Evolutionary conservation across 2,113 vertebrate genomes (phyloP).

Genomic region (Callionymus lyra): DNA sequence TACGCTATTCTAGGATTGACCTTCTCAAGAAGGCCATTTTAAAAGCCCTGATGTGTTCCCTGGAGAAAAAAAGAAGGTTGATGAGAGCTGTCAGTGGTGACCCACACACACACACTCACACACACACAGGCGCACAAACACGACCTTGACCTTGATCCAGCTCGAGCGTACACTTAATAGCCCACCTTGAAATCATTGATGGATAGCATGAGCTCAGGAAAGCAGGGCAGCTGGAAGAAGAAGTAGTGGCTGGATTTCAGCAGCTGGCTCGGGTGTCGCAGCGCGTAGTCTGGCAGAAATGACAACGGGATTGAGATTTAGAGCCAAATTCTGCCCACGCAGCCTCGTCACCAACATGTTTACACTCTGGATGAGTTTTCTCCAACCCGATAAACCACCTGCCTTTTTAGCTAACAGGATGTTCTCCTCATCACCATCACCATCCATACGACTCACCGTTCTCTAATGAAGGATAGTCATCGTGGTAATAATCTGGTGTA

Average conservation of each 20-base stretch:
- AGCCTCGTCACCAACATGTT: background rate
- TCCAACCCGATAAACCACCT: slow-evolving; percentile 29
- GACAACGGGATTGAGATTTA: too few relatives aligned
- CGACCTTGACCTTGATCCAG: slow-evolving; percentile 41
- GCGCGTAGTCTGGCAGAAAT: slow-evolving; percentile 79
- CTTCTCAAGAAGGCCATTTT: too few relatives aligned
- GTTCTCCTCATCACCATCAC: slow-evolving; percentile 35
- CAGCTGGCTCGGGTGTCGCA: slow-evolving; percentile 88
- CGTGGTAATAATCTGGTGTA: slow-evolving; percentile 18
- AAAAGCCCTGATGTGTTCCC: background rate
- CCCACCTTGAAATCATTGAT: slow-evolving; percentile 97
- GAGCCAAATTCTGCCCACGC: background rate
- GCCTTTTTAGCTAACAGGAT: slow-evolving; percentile 42
- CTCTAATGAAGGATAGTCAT: slow-evolving; percentile 46
- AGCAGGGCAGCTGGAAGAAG: slow-evolving; percentile 95
- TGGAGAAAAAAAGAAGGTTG: background rate
- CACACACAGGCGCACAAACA: slow-evolving; percentile 4
- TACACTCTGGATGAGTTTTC: slow-evolving; percentile 6
- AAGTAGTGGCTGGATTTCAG: slow-evolving; percentile 94
- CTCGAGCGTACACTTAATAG: slow-evolving; percentile 14
- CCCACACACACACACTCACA: background rate
- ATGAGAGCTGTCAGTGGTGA: background rate
- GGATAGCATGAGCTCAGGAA: slow-evolving; percentile 96
- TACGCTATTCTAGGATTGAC: too few relatives aligned
- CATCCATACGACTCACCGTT: slow-evolving; percentile 24